Evolutionary conservation across 2,797 vertebrate genomes (phyloP).

Genomic region (Apogon talboti): DNA sequence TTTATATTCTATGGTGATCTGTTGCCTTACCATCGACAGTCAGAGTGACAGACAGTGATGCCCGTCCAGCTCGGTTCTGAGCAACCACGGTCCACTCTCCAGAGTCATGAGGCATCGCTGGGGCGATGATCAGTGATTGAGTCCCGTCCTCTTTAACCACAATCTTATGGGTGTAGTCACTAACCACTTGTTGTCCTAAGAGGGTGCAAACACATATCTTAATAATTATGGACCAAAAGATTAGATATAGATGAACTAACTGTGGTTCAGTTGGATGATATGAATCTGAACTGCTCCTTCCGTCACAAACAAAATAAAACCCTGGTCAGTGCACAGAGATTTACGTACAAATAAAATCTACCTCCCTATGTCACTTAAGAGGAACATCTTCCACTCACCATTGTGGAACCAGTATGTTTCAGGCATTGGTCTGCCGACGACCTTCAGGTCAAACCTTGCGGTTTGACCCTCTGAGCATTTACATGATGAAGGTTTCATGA

Average conservation of each 20-base stretch:
- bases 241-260: no score
- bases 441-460: slow-evolving; percentile 97
- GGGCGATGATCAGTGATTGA: slow-evolving; percentile 95
- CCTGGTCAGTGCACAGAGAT: no score
- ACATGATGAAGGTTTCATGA: slow-evolving; percentile 93
- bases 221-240: background rate
- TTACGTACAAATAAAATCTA: no score
- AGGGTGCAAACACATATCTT: background rate
- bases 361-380: no score
- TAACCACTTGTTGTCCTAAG: slow-evolving; percentile 93
- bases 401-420: slow-evolving; percentile 98
- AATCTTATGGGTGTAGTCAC: slow-evolving; percentile 97
- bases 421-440: slow-evolving; percentile 97
- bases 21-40: slow-evolving; percentile 90
- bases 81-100: slow-evolving; percentile 98
- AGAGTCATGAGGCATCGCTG: slow-evolving; percentile 91
- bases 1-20: background rate
- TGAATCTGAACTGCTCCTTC: no score
- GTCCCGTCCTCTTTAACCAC: slow-evolving; percentile 98
- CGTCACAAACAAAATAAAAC: no score
- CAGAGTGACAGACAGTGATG: slow-evolving; percentile 91
- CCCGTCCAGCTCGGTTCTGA: slow-evolving; percentile 95
- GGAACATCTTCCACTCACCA: slow-evolving; percentile 77
- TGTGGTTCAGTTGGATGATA: no score
- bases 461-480: slow-evolving; percentile 96